phyloP scores from a whole-genome alignment of 2,113 vertebrate species.

The Okapia johnstoni region DNA sequence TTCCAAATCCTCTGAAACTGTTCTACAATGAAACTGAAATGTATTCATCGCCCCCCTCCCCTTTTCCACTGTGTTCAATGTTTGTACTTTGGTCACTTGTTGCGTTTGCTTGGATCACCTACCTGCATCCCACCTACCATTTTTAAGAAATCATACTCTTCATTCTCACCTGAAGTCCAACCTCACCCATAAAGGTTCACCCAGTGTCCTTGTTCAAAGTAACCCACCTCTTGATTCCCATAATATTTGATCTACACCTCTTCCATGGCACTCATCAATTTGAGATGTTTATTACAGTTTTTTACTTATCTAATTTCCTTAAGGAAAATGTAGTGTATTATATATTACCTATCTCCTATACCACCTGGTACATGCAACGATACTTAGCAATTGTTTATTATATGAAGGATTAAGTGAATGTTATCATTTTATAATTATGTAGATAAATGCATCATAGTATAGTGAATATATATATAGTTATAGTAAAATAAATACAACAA shows the following conservation, averaged over 20 bases:
- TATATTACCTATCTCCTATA: not conserved
- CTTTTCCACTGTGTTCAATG: not conserved
- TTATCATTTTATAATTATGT: not conserved
- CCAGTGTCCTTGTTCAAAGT: not conserved
- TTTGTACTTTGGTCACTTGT: not conserved
- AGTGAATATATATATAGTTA: not conserved
- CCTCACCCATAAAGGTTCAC: not conserved
- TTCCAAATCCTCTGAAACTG: not conserved
- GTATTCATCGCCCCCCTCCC: rapidly evolving
- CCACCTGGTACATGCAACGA: not conserved
- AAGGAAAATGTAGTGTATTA: not conserved
- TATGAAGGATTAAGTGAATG: not conserved
- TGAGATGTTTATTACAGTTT: not conserved
- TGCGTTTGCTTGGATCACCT: too few relatives aligned
- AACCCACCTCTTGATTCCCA: not conserved
- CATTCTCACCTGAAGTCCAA: not conserved
- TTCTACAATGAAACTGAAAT: not conserved
- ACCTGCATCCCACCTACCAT: not conserved
- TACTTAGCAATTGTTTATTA: not conserved
- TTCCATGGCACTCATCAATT: not conserved
- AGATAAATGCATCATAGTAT: not conserved
- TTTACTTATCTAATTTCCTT: not conserved
- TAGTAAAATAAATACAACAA: not conserved
- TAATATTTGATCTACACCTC: not conserved
- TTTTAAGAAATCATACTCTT: not conserved